These are phyloP conservation scores for Diglossa cyanea DNA, from an alignment of 2,797 vertebrate species.

Conservation along the genomic window DNA sequence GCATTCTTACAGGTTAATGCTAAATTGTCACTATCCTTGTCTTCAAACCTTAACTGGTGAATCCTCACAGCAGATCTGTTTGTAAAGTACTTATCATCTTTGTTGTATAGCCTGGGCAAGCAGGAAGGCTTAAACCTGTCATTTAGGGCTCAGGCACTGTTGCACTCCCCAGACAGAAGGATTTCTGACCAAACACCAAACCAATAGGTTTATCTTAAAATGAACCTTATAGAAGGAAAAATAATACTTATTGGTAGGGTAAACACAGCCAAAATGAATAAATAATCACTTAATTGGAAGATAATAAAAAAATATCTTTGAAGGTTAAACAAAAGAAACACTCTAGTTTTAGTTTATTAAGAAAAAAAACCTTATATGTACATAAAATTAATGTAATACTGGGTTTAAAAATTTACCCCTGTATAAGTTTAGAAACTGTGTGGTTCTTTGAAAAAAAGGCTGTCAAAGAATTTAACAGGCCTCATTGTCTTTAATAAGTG, in stretches of 20 bases:
- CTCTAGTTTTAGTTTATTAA: background rate
- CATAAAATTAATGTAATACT: background rate
- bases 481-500: background rate
- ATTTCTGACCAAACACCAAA: background rate
- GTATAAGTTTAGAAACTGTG: background rate
- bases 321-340: background rate
- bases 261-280: background rate
- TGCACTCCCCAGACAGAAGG: background rate
- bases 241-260: background rate
- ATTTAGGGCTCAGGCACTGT: background rate
- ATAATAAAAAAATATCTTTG: background rate
- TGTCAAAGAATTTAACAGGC: background rate
- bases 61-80: background rate
- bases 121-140: background rate
- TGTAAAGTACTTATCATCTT: background rate
- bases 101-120: background rate
- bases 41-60: background rate
- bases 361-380: background rate
- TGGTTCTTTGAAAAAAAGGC: background rate
- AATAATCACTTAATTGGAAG: background rate
- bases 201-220: background rate
- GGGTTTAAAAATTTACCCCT: background rate
- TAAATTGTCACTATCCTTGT: background rate
- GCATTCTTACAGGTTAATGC: background rate
- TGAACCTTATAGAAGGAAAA: background rate